Evolutionary conservation across 2,888 invertebrate species (phyloP).

Genomic region (Mellilla xanthometata): DNA sequence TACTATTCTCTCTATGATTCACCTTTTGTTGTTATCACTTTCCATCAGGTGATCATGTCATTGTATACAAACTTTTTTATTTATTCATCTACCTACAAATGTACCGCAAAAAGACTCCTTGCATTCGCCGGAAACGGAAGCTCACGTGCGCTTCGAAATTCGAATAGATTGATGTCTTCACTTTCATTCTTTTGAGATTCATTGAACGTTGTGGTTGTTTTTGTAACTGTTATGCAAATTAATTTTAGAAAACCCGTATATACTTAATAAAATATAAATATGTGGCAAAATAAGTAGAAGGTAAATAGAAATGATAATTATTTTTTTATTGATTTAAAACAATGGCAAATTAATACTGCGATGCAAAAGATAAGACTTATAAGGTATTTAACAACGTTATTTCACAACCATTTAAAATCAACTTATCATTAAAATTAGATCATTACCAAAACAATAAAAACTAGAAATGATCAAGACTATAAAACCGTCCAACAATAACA

Average conservation of each 20-base stretch:
- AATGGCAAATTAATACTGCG: no score
- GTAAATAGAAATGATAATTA: no score
- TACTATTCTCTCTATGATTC: no score
- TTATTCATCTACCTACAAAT: slow-evolving; percentile 24
- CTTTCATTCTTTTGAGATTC: slow-evolving; percentile 24
- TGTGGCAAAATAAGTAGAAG: no score
- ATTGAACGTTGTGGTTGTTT: slow-evolving; percentile 3
- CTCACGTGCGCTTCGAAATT: slow-evolving; percentile 37
- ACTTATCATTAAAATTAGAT: slow-evolving; percentile 3
- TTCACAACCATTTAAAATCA: no score
- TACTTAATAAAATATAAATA: no score
- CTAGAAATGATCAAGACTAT: slow-evolving; percentile 2
- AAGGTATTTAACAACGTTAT: no score
- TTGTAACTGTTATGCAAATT: background rate
- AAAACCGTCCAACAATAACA: background rate
- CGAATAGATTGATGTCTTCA: slow-evolving; percentile 23
- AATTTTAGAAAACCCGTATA: no score
- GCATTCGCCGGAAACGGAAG: slow-evolving; percentile 38
- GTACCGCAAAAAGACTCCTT: slow-evolving; percentile 28
- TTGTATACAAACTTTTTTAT: slow-evolving; percentile 6
- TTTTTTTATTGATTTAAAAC: no score
- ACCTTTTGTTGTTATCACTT: slow-evolving; percentile 8
- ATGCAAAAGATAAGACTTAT: no score
- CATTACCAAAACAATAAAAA: no score
- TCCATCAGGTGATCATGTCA: slow-evolving; percentile 16